phyloP scores from a whole-genome alignment of 2,797 vertebrate species.

The Pelochelys cantorii region DNA sequence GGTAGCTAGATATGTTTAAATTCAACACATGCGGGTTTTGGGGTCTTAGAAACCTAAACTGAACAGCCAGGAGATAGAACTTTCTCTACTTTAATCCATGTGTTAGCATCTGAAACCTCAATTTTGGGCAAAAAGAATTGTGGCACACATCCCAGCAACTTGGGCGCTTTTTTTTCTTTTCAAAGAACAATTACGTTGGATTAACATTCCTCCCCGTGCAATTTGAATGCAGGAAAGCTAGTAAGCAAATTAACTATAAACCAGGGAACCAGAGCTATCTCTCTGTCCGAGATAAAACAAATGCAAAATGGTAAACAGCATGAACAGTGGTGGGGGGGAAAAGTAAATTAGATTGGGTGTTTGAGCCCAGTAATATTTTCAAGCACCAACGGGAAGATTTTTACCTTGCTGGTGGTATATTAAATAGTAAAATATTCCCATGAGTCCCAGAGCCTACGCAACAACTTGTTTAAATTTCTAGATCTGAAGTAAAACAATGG shows the following conservation, averaged over 20 bases:
- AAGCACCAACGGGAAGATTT: not conserved
- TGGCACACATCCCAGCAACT: not conserved
- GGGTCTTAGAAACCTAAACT: not conserved
- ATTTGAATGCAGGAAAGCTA: not conserved
- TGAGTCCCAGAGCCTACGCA: not conserved
- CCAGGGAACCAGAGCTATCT: not conserved
- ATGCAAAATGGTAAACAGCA: not conserved
- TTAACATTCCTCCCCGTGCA: not conserved
- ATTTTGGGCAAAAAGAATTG: not conserved
- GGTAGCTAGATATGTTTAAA: accelerated
- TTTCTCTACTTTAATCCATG: not conserved
- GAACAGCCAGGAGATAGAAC: not conserved
- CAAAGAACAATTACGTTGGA: not conserved
- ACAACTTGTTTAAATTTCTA: accelerated
- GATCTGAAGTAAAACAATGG: not conserved
- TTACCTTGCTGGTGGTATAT: not conserved
- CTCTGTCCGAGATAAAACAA: not conserved
- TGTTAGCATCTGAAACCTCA: not conserved
- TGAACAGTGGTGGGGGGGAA: not conserved
- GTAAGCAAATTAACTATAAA: not conserved
- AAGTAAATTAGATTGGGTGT: not conserved
- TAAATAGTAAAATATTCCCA: not conserved
- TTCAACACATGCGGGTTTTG: too few species aligned
- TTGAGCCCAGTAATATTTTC: not conserved
- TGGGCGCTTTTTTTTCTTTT: too few species aligned